phyloP scores from a whole-genome alignment of 2,888 invertebrate genomes.

The Glaucopsyche alexis region DNA sequence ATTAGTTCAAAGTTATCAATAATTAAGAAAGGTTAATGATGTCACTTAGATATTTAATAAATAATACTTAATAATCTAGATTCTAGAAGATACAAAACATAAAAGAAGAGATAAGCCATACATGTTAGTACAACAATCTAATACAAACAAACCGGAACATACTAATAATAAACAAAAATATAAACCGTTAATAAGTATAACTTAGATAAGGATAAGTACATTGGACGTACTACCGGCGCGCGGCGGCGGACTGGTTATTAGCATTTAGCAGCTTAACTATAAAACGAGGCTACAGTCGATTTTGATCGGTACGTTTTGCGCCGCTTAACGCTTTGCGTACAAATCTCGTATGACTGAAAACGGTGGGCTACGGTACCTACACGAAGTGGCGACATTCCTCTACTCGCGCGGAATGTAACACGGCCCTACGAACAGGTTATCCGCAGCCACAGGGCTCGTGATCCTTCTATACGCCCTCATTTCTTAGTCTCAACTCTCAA shows the following conservation, averaged over 20 bases:
- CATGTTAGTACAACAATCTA: neutral
- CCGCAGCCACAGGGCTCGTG: conserved; percentile 51
- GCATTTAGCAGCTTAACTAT: conserved; percentile 55
- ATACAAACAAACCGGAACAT: conserved; percentile 12
- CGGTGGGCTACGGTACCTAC: conserved; percentile 70
- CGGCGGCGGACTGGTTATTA: conserved; percentile 56
- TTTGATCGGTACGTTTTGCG: conserved; percentile 60
- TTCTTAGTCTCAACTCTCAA: conserved; percentile 41
- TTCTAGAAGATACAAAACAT: neutral
- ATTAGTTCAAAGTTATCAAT: too few relatives aligned
- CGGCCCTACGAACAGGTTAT: conserved; percentile 73
- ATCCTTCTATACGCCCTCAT: conserved; percentile 62
- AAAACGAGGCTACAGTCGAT: conserved; percentile 57
- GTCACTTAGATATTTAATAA: too few relatives aligned
- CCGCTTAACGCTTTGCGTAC: conserved; percentile 62
- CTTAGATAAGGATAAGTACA: conserved; percentile 57
- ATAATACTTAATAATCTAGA: too few relatives aligned
- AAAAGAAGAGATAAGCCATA: neutral
- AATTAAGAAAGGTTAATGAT: too few relatives aligned
- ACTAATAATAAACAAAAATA: conserved; percentile 6
- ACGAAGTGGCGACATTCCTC: conserved; percentile 71
- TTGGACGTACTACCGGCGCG: conserved; percentile 41
- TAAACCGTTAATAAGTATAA: conserved; percentile 11
- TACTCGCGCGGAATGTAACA: conserved; percentile 67
- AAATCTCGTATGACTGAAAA: conserved; percentile 70